phyloP scores from a whole-genome alignment of 2,797 vertebrate genomes.

The Poeciliopsis presidionis region DNA sequence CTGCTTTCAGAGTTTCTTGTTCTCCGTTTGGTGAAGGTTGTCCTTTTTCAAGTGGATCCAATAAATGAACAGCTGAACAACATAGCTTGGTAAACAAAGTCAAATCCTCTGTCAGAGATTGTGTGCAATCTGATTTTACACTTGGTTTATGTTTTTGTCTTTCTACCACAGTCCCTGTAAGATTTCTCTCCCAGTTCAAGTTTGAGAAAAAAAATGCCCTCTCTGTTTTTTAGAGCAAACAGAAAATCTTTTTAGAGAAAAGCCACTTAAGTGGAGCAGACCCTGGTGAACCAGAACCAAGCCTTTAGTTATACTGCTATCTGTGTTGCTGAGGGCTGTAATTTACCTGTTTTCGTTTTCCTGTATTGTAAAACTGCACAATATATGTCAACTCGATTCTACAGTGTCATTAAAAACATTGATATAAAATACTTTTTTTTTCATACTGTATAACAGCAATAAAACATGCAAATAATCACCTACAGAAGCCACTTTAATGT shows the following conservation, averaged over 20 bases:
- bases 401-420: background rate
- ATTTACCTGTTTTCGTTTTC: background rate
- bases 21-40: slow-evolving; percentile 8
- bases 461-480: background rate
- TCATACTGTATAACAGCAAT: background rate
- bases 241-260: background rate
- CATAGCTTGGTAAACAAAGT: background rate
- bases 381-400: background rate
- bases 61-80: slow-evolving; percentile 10
- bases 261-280: background rate
- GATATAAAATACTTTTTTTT: background rate
- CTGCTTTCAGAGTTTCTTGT: slow-evolving; percentile 17
- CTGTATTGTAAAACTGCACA: background rate
- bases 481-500: background rate
- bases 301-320: background rate
- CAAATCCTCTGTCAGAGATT: background rate
- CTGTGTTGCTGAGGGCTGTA: background rate
- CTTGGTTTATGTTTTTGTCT: background rate
- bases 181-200: background rate
- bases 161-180: background rate
- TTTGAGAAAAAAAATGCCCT: background rate
- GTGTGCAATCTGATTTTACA: background rate
- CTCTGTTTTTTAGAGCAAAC: background rate
- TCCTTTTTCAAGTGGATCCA: slow-evolving; percentile 12
- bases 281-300: background rate